Base-by-base conservation (phyloP, 2,888 invertebrate species). In the Spialia ferax region DNA sequence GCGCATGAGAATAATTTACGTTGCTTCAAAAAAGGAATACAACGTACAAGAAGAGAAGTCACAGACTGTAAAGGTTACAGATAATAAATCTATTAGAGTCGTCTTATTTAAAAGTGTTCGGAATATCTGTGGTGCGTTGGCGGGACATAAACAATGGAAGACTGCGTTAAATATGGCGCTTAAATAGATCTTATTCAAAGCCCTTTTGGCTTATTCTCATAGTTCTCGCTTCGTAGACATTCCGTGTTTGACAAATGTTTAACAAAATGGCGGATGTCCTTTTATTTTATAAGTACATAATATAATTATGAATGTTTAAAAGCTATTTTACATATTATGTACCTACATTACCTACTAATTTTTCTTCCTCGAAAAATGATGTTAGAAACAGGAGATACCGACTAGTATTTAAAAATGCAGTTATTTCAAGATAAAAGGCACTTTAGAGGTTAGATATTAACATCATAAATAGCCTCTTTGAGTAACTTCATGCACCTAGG, bases 1-100 rank as follows among this genome's bases (percentile, higher is more conserved):
- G 38, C 52, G 59, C 59, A 38, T 52, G 59, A 59, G 48, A 61
- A 69, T 70, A 70, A 70, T 70, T 72, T 69, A 72, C 72, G 70
- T 68, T 23, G 22, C 20, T 6, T 7, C 67, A 59, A 73, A 70
- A 72, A 68, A 72, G 70, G 59, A 59, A 63, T 55, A 54, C 54
- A 8, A 63, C 38, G 32, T 18, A 54, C 23, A 54, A 11, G 54
- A 13, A 52, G 22, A 23, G 35, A 22, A 5, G n/a, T 22, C 29
- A 61, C 32, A 32, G 50, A 50, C 11, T 50, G n/a, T n/a, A 23
- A 22, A 22, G 2, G n/a, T 22, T 20, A 61, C 32, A 32, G 50
- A 50, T 22, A 22, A 50, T 20, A 22, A 22, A 22, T 22, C 22
- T 50, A 50, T 13, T 22, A 50, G 50, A 50, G 22, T 22, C 13